phyloP scores from a whole-genome alignment of 2,888 invertebrate species.

The Acleris laterana region DNA sequence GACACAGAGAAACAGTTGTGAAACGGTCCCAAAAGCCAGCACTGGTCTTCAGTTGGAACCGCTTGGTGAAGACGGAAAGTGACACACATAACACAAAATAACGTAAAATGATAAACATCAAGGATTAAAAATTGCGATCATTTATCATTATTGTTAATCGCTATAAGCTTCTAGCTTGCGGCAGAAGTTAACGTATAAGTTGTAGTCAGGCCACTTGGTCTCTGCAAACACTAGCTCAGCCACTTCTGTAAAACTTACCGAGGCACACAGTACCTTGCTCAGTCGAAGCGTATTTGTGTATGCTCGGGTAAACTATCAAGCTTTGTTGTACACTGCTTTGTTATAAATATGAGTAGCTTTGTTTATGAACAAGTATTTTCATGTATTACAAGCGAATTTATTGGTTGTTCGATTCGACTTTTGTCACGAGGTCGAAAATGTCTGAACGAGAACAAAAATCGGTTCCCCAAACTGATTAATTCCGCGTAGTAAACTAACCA shows the following conservation, averaged over 20 bases:
- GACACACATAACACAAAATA: too few species aligned
- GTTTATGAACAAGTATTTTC: neutral
- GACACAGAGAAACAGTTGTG: too few species aligned
- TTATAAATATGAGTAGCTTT: neutral
- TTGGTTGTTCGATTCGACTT: too few species aligned
- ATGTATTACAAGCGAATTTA: neutral
- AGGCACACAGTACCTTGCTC: slow-evolving; percentile 41
- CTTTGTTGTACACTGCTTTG: neutral
- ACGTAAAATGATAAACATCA: too few species aligned
- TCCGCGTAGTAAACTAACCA: too few species aligned
- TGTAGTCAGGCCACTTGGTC: slow-evolving; percentile 50
- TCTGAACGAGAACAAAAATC: too few species aligned
- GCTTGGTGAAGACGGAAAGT: too few species aligned
- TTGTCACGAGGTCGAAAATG: too few species aligned
- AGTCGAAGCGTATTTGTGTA: slow-evolving; percentile 30
- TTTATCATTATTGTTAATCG: neutral
- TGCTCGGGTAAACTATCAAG: slow-evolving; percentile 24
- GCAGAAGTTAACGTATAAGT: slow-evolving; percentile 42
- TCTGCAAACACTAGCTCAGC: slow-evolving; percentile 55
- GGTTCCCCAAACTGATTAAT: too few species aligned
- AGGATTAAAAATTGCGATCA: too few species aligned
- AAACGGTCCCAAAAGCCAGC: too few species aligned
- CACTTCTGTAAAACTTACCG: slow-evolving; percentile 55
- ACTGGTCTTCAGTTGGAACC: too few species aligned
- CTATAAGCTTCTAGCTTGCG: slow-evolving; percentile 17